Conservation (phyloP, 2,888 invertebrate genomes). For the Strigamia crassipes region DNA sequence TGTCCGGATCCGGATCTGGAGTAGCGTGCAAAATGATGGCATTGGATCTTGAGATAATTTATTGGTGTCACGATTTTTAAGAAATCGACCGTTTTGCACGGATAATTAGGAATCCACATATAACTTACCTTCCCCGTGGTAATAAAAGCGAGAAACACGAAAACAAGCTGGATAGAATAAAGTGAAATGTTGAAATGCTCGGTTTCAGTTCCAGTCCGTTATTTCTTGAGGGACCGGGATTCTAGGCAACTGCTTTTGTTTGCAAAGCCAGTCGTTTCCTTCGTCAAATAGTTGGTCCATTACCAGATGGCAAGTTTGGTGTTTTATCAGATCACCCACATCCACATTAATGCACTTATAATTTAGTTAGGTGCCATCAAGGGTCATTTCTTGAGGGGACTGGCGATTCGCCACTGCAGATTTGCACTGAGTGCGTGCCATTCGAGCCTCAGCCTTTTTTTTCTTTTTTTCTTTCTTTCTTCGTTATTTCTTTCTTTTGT, state of each 20-base stretch:
- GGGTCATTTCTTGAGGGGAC: conserved; percentile 6
- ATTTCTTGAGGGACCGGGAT: too few relatives aligned
- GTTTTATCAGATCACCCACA: not conserved
- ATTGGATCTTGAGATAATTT: not conserved
- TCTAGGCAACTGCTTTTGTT: too few relatives aligned
- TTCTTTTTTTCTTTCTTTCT: not conserved
- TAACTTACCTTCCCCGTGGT: not conserved
- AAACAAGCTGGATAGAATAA: too few relatives aligned
- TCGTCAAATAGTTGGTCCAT: too few relatives aligned
- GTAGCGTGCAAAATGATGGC: not conserved
- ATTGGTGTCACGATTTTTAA: not conserved
- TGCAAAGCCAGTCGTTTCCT: too few relatives aligned
- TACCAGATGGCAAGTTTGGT: not conserved
- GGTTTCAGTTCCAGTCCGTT: too few relatives aligned
- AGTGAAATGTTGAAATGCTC: too few relatives aligned
- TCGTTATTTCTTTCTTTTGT: not conserved
- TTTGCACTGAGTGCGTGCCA: conserved; percentile 5
- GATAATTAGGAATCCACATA: too few relatives aligned
- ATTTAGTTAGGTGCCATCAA: conserved; percentile 35
- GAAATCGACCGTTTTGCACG: not conserved
- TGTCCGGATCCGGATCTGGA: too few relatives aligned
- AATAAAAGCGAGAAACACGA: too few relatives aligned
- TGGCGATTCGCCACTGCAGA: conserved; percentile 2
- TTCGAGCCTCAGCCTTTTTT: not conserved
- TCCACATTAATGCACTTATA: conserved; percentile 28